Evolutionary conservation across 2,113 vertebrate genomes (phyloP).

Genomic region (Notarius quadriscutis): DNA sequence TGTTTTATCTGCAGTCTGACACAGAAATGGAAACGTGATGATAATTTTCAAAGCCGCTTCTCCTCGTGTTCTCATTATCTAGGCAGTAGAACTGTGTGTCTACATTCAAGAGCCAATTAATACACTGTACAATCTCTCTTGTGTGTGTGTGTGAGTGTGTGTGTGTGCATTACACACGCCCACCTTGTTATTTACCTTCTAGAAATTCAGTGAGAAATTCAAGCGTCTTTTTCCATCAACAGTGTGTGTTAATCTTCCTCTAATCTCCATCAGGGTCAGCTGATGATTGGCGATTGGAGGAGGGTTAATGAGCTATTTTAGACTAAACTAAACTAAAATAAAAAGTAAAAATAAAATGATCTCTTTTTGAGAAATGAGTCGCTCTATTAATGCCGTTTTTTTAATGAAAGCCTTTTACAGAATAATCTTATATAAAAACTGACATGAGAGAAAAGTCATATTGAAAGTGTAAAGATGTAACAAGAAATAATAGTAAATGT

Average conservation of each 20-base stretch:
- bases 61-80: neutral
- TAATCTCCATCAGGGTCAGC: neutral
- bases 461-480: neutral
- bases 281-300: neutral
- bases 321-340: neutral
- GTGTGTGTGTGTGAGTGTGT: neutral
- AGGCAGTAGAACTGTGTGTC: neutral
- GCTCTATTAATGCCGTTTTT: too few relatives aligned
- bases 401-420: too few relatives aligned
- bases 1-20: constrained; percentile 28
- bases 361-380: neutral
- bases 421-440: too few relatives aligned
- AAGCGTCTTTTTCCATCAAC: neutral
- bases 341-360: neutral
- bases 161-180: neutral
- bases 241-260: neutral
- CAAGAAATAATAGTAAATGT: too few relatives aligned
- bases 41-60: constrained; percentile 14
- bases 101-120: constrained; percentile 8
- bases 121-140: neutral
- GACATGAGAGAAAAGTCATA: neutral
- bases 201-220: neutral
- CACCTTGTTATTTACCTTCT: neutral
- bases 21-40: neutral
- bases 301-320: neutral